Base-by-base conservation (phyloP, 2,888 invertebrate genomes). In the Hemistola chrysoprasaria region DNA sequence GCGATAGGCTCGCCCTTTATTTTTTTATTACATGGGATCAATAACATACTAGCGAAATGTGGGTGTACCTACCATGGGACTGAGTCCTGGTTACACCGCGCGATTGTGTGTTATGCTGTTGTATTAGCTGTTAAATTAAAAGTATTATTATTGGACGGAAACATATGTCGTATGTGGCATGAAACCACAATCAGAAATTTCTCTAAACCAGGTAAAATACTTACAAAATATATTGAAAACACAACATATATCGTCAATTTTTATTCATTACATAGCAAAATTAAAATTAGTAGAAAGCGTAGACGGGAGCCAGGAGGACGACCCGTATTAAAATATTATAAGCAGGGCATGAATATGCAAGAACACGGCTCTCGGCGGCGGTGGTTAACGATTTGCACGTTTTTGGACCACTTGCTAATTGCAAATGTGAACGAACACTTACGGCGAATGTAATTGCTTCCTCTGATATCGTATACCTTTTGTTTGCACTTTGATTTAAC, bases 341-440 rank as follows among this genome's bases (percentile, higher is more conserved):
- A 87, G 75, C 77, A 87, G 87, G 81, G 83, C 78, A 87, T 87
- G 87, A 88, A 88, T 88, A 88, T 88, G 87, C 87, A 85, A 78
- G 78, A 83, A 80, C 87, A 88, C 87, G 87, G 65, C 77, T 64
- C 79, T 68, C 78, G 68, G 71, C 71, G 78, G 72, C 65, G 76
- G 74, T 62, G 79, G 79, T 75, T 86, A 86, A 84, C 87, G 87
- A 86, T 87, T 87, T 77, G 84, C 87, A 86, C 87, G 87, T 84
- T 87, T 87, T 85, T 85, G 81, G 86, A 78, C 80, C 80, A 78
- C 71, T 70, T 78, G 83, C 86, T 87, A 87, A 88, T 88, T 86
- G 84, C 85, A 77, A 85, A 85, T 86, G 79, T 83, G 82, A 78
- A 80, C 79, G 84, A 80, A 84, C 80, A 81, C 85, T 87, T 84